Evolutionary conservation across 2,797 vertebrate genomes (phyloP).

Genomic region (Triplophysa yarkandensis): DNA sequence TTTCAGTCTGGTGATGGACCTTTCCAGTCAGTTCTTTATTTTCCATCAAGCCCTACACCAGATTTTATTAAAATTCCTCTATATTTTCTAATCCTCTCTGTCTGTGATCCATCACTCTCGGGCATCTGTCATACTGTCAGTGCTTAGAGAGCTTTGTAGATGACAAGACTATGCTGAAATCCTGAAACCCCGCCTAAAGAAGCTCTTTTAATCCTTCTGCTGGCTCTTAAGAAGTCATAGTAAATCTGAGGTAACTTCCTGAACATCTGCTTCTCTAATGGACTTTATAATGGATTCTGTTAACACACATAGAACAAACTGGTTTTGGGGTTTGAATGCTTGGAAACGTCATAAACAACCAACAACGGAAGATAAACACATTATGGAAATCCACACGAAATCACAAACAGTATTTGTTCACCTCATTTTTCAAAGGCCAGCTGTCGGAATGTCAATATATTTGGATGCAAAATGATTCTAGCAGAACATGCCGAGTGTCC

Average conservation of each 20-base stretch:
- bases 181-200: not conserved
- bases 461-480: constrained; percentile 9
- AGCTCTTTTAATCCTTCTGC: constrained; percentile 1
- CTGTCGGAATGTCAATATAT: not conserved
- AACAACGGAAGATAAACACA: constrained; percentile 33
- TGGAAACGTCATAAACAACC: constrained; percentile 10
- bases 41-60: constrained; percentile 45
- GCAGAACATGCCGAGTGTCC: constrained; percentile 15
- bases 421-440: constrained; percentile 40
- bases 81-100: constrained; percentile 39
- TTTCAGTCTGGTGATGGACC: constrained; percentile 48
- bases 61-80: constrained; percentile 29
- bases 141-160: constrained; percentile 35
- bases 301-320: constrained; percentile 11
- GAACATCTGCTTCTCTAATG: constrained; percentile 14
- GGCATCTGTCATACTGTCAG: constrained; percentile 33
- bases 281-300: constrained; percentile 31
- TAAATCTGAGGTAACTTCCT: not conserved
- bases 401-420: constrained; percentile 29
- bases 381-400: constrained; percentile 36
- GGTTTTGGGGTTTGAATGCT: constrained; percentile 15
- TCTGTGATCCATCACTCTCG: constrained; percentile 38
- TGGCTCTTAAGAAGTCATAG: constrained; percentile 3
- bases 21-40: constrained; percentile 56
- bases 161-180: not conserved